Evolutionary conservation across 2,113 vertebrate species (phyloP), one percentile per base, ranked within the genome.

Genomic region (Dicrurus megarhynchus): DNA sequence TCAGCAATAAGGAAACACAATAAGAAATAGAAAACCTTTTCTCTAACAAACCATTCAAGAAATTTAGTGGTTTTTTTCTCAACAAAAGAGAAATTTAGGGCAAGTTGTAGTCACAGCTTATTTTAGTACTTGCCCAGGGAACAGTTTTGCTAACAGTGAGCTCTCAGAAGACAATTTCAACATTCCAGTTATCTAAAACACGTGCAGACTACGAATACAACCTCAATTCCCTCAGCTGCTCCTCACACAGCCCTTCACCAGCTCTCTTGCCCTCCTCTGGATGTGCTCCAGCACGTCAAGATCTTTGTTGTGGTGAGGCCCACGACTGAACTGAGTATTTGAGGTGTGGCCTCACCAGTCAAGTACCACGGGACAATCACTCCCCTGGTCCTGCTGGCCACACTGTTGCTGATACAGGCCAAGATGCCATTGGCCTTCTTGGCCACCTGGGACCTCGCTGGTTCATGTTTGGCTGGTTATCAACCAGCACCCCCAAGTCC

Each of bases 361-460:
- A 0, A 73, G 22, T 10, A 24, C 23, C 49, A 8, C 3, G 70
- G 22, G 1, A 33, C 2, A 0, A 15, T 67, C 35, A 2, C 39
- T 12, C 10, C n/a, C 16, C 37, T 86, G 3, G 0, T 53, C 59
- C 53, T 78, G 53, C 37, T 82, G 81, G 55, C 32, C 42, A 23
- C 7, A 0, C 17, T 11, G 1, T 4, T 49, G 2, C 44, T 65
- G 39, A 14, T 7, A 1, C 8, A 70, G 4, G 14, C 27, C 42
- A 81, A 2, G 63, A 24, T 67, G 57, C 13, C 3, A 1, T 7
- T 80, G 49, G 47, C 17, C 23, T 13, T 28, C 23, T 69, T 55
- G 88, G 70, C 41, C 65, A 32, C 28, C 49, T 73, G 44, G 44
- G 21, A n/a, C n/a, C 33, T 15, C 0, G 1, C 21, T 24, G 55